Percentiles rank a stretch among this genome's conserved stretches.
Conservation (phyloP, 2,113 vertebrate species). For the Epinephelus moara region DNA sequence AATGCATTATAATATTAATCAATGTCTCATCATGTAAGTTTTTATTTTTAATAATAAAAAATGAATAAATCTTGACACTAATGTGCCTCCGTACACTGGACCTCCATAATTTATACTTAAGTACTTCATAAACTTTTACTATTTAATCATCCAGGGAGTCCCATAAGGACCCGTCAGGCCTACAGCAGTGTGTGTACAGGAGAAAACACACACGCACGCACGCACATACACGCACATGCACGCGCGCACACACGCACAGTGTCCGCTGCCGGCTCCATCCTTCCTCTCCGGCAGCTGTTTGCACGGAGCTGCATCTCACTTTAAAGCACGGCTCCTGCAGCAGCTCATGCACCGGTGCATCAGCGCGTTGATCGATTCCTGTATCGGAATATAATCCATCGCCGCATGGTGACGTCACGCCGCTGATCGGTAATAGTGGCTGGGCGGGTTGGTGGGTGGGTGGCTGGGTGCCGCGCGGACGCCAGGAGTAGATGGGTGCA, state of each 20-base stretch:
- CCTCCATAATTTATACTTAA: neutral
- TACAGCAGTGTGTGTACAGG: neutral
- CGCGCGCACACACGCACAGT: neutral
- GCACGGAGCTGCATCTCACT: conserved; percentile 5
- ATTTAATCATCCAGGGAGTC: conserved; percentile 17
- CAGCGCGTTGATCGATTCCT: conserved; percentile 51
- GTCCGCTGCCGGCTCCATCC: conserved; percentile 53
- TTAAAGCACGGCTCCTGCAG: conserved; percentile 3
- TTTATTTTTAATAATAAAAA: too few species aligned
- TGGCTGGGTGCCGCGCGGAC: conserved; percentile 54
- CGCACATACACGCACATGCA: neutral
- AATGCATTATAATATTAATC: too few species aligned
- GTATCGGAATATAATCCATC: conserved; percentile 60
- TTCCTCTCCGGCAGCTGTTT: conserved; percentile 17
- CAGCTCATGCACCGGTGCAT: conserved; percentile 20
- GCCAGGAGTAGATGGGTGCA: conserved; percentile 42
- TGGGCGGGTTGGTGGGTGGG: conserved; percentile 61
- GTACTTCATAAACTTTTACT: conserved; percentile 15
- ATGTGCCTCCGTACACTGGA: neutral
- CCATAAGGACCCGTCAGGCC: conserved; percentile 13
- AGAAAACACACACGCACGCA: neutral
- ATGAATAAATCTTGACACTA: too few species aligned
- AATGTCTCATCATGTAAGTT: too few species aligned
- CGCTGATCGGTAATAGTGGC: conserved; percentile 61
- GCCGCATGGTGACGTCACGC: conserved; percentile 83